These are phyloP conservation scores for Pipistrellus pygmaeus DNA, from an alignment of 2,797 vertebrate species.

Conservation along the genomic window DNA sequence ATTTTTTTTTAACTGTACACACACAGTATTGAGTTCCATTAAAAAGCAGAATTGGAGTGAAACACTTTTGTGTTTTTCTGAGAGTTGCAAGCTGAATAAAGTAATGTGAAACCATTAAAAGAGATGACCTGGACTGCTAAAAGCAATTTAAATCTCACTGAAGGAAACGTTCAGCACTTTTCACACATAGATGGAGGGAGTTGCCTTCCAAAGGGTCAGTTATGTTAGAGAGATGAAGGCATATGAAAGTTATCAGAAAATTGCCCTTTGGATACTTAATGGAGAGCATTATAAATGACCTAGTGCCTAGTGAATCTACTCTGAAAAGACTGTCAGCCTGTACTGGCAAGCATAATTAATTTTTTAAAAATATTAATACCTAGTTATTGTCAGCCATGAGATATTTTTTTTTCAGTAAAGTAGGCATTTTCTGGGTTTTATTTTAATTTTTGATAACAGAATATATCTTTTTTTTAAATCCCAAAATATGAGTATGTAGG, in stretches of 20 bases:
- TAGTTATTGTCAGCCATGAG: slow-evolving; percentile 37
- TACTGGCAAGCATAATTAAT: background rate
- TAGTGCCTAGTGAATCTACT: slow-evolving; percentile 5
- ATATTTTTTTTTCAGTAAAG: slow-evolving; percentile 27
- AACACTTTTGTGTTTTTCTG: slow-evolving; percentile 72
- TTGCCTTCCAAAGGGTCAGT: slow-evolving; percentile 71
- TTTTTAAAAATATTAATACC: background rate
- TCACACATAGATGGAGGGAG: slow-evolving; percentile 65
- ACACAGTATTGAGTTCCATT: slow-evolving; percentile 47
- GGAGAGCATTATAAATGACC: slow-evolving; percentile 68
- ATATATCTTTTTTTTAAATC: slow-evolving; percentile 10
- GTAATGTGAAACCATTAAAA: slow-evolving; percentile 75
- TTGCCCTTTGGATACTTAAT: slow-evolving; percentile 44
- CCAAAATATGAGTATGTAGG: background rate
- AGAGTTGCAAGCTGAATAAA: slow-evolving; percentile 73
- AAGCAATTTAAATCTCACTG: slow-evolving; percentile 80
- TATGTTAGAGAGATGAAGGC: slow-evolving; percentile 69
- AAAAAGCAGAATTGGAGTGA: slow-evolving; percentile 62
- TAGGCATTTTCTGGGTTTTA: slow-evolving; percentile 1
- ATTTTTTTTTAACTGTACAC: slow-evolving; percentile 25
- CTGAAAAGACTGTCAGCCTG: slow-evolving; percentile 60
- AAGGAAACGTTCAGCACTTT: slow-evolving; percentile 74
- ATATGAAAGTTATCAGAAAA: slow-evolving; percentile 68
- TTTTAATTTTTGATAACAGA: slow-evolving; percentile 51
- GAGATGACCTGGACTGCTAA: slow-evolving; percentile 76